Evolutionary conservation across 1,140 invertebrate species (phyloP).

Genomic region (Archivesica marissinica): DNA sequence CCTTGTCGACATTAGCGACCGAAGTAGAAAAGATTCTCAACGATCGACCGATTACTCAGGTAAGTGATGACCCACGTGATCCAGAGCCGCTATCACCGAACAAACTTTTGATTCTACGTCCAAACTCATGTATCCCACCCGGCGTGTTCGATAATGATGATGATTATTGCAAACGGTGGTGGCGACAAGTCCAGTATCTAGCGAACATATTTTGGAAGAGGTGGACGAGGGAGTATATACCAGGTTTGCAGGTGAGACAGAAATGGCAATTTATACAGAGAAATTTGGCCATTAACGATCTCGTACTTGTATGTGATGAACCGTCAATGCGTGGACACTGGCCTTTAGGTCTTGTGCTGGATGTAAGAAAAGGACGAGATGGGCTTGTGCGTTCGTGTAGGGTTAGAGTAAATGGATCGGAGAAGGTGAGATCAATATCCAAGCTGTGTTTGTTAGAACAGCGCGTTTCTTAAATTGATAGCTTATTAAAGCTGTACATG

Average conservation of each 20-base stretch:
- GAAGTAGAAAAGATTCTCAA: conserved; percentile 33
- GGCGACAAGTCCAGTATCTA: conserved; percentile 58
- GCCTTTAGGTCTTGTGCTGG: conserved; percentile 37
- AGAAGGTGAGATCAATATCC: conserved; percentile 4
- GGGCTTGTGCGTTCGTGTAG: conserved; percentile 25
- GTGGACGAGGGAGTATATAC: conserved; percentile 61
- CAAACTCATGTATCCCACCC: conserved; percentile 14
- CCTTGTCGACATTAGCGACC: not conserved
- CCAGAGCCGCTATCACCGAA: conserved; percentile 35
- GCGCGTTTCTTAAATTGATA: too few species aligned
- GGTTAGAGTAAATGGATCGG: conserved; percentile 21
- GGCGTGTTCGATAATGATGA: conserved; percentile 51
- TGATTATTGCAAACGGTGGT: conserved; percentile 46
- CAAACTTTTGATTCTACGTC: conserved; percentile 11
- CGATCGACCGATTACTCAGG: conserved; percentile 35
- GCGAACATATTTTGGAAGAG: conserved; percentile 60
- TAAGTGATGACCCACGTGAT: conserved; percentile 26
- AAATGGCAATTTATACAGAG: conserved; percentile 49
- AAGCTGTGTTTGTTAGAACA: conserved; percentile 22
- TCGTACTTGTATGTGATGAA: conserved; percentile 38
- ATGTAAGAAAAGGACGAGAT: conserved; percentile 25
- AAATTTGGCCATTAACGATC: conserved; percentile 27
- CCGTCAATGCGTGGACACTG: not conserved
- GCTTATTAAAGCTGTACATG: too few species aligned
- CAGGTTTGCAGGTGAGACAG: conserved; percentile 40